Base-by-base conservation (phyloP, 2,888 invertebrate species). In the Philereme vetulata region DNA sequence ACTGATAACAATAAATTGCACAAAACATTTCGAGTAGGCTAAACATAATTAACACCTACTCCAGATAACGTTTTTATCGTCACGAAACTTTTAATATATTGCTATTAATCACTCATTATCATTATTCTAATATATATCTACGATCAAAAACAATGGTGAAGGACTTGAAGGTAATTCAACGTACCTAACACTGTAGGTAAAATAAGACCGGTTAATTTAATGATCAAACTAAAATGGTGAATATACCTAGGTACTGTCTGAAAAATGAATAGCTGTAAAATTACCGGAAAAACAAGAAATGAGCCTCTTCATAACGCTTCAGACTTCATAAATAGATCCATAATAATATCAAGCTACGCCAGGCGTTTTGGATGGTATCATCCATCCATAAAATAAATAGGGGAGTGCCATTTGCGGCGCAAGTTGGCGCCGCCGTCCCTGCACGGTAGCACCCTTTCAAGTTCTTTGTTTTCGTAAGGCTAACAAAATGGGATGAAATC, bases 1-100 rank as follows among this genome's bases (percentile, higher is more conserved):
- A 78, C 78, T 70, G 72, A 74, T 82, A 85, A 80, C 82, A 75
- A 66, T 64, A 78, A 78, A 81, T 80, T 82, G 80, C 77, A 78
- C 73, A 74, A 78, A 76, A 77, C 77, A 73, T 79, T 56, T 76
- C 64, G 69, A 74, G 74, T 74, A 69, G 67, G 65, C 67, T 67
- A 71, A 59, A 62, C 56, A 60, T 51, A 62, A 51, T 56, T 51
- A 42, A 45, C 38, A 49, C n/a, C 33, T 10, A 72, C 72, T 80
- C 60, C 54, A 79, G 88, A 86, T 88, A 86, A 78, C 66, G 57
- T 62, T 50, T 50, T 76, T 83, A 82, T 82, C 82, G 67, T 42
- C 65, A 74, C 77, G 72, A 77, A 80, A 79, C 71, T 74, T 75
- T 44, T 72, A 70, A 42, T 42, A 10, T 10, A 10, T n/a, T 42